Evolutionary conservation across 2,113 vertebrate species (phyloP).

Genomic region (Verasper variegatus): DNA sequence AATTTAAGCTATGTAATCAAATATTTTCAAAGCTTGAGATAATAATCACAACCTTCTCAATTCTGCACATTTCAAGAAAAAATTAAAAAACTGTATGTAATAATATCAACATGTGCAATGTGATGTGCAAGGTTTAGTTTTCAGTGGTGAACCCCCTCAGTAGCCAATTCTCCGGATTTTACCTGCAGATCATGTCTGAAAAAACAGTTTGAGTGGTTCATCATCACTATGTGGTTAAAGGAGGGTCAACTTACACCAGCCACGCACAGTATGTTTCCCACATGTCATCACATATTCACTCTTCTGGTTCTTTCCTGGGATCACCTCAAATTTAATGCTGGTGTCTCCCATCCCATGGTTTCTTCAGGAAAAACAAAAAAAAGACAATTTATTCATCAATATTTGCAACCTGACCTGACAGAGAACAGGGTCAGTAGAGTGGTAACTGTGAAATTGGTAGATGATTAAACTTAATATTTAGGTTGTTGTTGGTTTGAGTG

Average conservation of each 20-base stretch:
- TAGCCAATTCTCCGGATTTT: too few species aligned
- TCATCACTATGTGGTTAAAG: too few species aligned
- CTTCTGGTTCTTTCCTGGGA: constrained; percentile 99
- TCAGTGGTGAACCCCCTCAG: background rate
- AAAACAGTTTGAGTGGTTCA: too few species aligned
- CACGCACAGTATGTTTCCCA: constrained; percentile 96
- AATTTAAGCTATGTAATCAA: background rate
- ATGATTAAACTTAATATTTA: background rate
- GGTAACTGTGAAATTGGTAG: background rate
- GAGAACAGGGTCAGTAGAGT: background rate
- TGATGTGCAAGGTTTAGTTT: background rate
- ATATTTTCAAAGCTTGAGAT: background rate
- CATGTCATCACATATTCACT: constrained; percentile 99
- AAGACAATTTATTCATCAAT: background rate
- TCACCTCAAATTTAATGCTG: constrained; percentile 99
- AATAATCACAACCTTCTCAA: background rate
- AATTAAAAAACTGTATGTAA: too few species aligned
- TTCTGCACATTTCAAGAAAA: background rate
- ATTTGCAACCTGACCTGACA: too few species aligned
- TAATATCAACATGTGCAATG: background rate
- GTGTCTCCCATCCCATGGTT: constrained; percentile 99
- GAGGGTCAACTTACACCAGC: constrained; percentile 91
- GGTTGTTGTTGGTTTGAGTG: background rate
- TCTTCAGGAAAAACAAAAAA: constrained; percentile 77
- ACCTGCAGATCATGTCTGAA: too few species aligned